Percentiles rank a stretch among this genome's conserved stretches.
Evolutionary conservation across 2,888 invertebrate species (phyloP).

Genomic region (Andrena dorsata): DNA sequence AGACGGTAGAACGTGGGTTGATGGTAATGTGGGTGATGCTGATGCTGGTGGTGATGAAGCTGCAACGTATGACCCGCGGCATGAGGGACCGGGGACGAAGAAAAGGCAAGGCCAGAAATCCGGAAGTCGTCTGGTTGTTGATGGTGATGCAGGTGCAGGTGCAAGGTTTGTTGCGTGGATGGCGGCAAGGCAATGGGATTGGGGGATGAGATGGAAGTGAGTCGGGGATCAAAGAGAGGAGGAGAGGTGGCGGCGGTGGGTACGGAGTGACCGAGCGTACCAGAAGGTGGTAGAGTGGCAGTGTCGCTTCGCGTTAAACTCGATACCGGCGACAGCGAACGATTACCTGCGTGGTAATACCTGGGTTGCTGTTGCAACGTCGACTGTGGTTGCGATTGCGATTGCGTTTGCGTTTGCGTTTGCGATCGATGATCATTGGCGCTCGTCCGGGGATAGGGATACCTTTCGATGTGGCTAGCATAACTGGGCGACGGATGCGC

Average conservation of each 20-base stretch:
- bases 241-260: background rate
- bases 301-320: slow-evolving; percentile 15
- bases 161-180: slow-evolving; percentile 74
- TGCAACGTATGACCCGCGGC: slow-evolving; percentile 73
- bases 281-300: slow-evolving; percentile 2
- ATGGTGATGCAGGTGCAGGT: slow-evolving; percentile 81
- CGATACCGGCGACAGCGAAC: slow-evolving; percentile 61
- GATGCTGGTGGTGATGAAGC: slow-evolving; percentile 72
- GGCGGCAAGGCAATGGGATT: slow-evolving; percentile 56
- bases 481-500: slow-evolving; percentile 79
- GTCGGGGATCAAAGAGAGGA: slow-evolving; percentile 28
- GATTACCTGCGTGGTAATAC: slow-evolving; percentile 73
- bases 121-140: slow-evolving; percentile 75
- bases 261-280: background rate
- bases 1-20: slow-evolving; percentile 67
- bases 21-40: slow-evolving; percentile 66
- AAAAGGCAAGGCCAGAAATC: slow-evolving; percentile 65
- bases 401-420: slow-evolving; percentile 51
- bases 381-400: slow-evolving; percentile 51
- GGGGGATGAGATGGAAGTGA: slow-evolving; percentile 42
- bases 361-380: slow-evolving; percentile 65
- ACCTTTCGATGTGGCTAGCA: slow-evolving; percentile 81
- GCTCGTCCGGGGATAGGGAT: slow-evolving; percentile 80
- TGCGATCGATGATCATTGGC: slow-evolving; percentile 46
- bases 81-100: slow-evolving; percentile 54